These are phyloP conservation scores for Notolepis coatsorum DNA, from an alignment of 2,797 vertebrate species.

Conservation along the genomic window DNA sequence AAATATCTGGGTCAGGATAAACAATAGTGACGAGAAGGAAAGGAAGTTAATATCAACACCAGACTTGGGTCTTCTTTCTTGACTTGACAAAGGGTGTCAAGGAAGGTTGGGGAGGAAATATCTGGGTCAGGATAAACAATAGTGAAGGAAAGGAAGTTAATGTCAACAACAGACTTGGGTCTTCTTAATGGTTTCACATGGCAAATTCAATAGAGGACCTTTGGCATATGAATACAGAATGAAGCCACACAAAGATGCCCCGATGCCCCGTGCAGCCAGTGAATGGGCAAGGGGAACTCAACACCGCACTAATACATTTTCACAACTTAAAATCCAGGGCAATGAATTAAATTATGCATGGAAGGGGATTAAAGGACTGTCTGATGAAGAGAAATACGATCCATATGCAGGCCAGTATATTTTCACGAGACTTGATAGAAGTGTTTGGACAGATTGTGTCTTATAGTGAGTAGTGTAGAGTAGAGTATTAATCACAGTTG, in stretches of 20 bases:
- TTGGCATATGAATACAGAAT: conserved; percentile 84
- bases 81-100: conserved; percentile 17
- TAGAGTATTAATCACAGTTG: conserved; percentile 52
- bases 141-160: conserved; percentile 59
- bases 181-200: conserved; percentile 75
- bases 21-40: conserved; percentile 55
- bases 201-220: conserved; percentile 73
- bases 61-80: conserved; percentile 53
- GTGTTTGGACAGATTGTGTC: conserved; percentile 58
- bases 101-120: conserved; percentile 64
- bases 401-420: conserved; percentile 52
- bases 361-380: conserved; percentile 69
- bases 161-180: conserved; percentile 60
- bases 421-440: conserved; percentile 45
- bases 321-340: conserved; percentile 85
- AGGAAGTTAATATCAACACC: conserved; percentile 60
- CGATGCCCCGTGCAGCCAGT: conserved; percentile 51
- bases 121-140: conserved; percentile 63
- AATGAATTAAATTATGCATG: conserved; percentile 86
- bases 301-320: conserved; percentile 87
- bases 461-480: conserved; percentile 15
- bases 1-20: conserved; percentile 57
- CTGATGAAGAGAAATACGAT: conserved; percentile 76
- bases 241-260: conserved; percentile 80
- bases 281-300: conserved; percentile 82